Percentiles rank a stretch among this genome's conserved stretches.
phyloP scores from a whole-genome alignment of 2,888 invertebrate genomes.

The Nudaria mundana region DNA sequence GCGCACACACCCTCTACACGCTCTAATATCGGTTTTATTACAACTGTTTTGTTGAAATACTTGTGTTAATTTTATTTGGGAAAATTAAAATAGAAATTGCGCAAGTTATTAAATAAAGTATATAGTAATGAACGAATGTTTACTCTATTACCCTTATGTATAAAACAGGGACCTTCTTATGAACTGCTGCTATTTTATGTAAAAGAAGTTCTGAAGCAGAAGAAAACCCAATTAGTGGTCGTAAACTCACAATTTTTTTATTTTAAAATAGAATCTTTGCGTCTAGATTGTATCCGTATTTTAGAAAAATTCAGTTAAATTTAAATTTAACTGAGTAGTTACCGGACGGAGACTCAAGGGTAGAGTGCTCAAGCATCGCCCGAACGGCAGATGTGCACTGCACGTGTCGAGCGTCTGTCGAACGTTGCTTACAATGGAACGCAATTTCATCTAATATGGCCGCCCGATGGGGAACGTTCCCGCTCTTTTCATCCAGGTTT shows the following conservation, averaged over 20 bases:
- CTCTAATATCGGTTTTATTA: conserved; percentile 75
- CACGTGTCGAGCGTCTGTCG: conserved; percentile 55
- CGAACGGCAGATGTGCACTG: conserved; percentile 63
- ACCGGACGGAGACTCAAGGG: conserved; percentile 34
- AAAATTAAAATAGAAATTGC: conserved; percentile 24
- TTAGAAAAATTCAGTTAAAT: no score
- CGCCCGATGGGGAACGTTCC: conserved; percentile 60
- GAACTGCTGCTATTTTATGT: neutral
- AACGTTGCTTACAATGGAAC: conserved; percentile 68
- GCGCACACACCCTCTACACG: conserved; percentile 46
- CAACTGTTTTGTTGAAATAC: conserved; percentile 66
- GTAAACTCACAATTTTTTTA: neutral
- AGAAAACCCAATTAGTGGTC: neutral
- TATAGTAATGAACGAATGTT: no score
- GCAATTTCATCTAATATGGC: conserved; percentile 65
- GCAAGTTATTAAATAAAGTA: neutral
- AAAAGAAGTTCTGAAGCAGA: neutral
- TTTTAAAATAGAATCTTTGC: neutral
- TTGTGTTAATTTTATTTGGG: conserved; percentile 42
- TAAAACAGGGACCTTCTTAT: neutral
- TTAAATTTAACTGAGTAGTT: no score
- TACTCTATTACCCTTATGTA: neutral
- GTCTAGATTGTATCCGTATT: no score
- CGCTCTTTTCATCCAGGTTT: conserved; percentile 59
- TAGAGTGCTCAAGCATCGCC: conserved; percentile 36